Evolutionary conservation across 2,888 invertebrate genomes (phyloP), one percentile per base, ranked within the genome.

Genomic region (Metallyticus violacea): DNA sequence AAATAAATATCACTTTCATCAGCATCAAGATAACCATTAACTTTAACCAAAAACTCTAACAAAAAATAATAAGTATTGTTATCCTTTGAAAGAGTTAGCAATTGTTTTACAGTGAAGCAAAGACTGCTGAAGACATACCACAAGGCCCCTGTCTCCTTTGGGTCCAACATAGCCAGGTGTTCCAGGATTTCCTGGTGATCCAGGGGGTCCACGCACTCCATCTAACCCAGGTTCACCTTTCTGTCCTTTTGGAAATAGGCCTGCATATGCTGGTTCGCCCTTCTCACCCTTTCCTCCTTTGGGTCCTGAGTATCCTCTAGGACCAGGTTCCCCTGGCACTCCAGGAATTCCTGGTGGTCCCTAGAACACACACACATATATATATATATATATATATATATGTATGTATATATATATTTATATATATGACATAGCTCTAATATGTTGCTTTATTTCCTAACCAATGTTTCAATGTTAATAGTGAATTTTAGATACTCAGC

Each of bases 211-310:
- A 76, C 89, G 86, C 83, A 94, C 94, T 79, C 98, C 98, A 90
- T 96, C 95, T 77, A 93, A 91, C 83, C 97, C 97, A 4, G 95
- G 95, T 91, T 97, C 97, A 90, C 98, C 98, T 90, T 97, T 97
- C 91, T 97, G 96, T 77, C 98, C 98, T 91, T 96, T 96, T 0
- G 94, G 93, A 89, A 94, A 94, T 27, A 94, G 93, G 87, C 96
- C 95, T 76, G 94, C 94, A 89, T 95, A 94, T 0, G 97, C 97
- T 0, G 96, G 93, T 91, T 97, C 96, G 90, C 97, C 97, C 91
- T 97, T 97, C 22, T 95, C 94, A 89, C 97, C 97, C 90, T 94
- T 95, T 0, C 92, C 91, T 89, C 97, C 97, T 85, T 93, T 90
- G 6, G 91, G 87, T 85, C 97, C 97, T 29, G 95, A 94, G 87